Base-by-base conservation (phyloP, 2,797 vertebrate species). In the Lerista edwardsae region DNA sequence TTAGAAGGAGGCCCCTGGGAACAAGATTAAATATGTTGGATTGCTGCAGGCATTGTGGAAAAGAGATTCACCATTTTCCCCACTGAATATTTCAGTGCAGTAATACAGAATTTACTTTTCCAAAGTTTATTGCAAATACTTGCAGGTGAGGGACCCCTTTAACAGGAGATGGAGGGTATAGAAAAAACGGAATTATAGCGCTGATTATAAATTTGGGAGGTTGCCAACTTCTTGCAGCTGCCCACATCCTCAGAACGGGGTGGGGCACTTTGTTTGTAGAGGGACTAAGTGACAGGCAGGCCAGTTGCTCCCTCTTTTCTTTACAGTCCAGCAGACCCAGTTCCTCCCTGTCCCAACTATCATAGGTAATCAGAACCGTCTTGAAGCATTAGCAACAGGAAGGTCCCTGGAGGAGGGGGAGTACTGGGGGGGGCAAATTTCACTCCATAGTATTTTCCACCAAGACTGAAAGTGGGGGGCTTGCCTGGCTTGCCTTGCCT, bases 1-100 rank as follows among this genome's bases (percentile, higher is more conserved):
- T 19, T 84, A 36, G 5, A 27, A 44, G 39, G 51, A 55, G 51
- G 17, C 29, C 34, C 2, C 25, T 0, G 0, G 57, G 47, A 71
- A 87, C 87, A 44, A 17, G 31, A 61, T 77, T 1, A 47, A 91
- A 29, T 31, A 8, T 25, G 12, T 34, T 34, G 84, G 55, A 79
- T 14, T 91, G 61, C 2, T 69, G 27, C 0, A 1, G 44, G 59
- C 82, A 82, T 41, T 79, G 27, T 34, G 85, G 86, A 23, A 55
- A 55, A 55, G 51, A 10, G 6, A 55, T 47, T 34, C 67, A 11
- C 4, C n/a, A 23, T 55, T 3, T 21, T 47, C 15, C 29, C 10
- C 41, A 21, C 31, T 80, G 44, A 36, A 80, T 57, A 80, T 69
- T 17, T 57, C 19, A 71, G 59, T 69, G 44, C 25, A 44, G 25